Base-by-base conservation (phyloP, 30 jellyfish, hydroid and myxozoan species). In the Hydractinia symbiolongicarpus region DNA sequence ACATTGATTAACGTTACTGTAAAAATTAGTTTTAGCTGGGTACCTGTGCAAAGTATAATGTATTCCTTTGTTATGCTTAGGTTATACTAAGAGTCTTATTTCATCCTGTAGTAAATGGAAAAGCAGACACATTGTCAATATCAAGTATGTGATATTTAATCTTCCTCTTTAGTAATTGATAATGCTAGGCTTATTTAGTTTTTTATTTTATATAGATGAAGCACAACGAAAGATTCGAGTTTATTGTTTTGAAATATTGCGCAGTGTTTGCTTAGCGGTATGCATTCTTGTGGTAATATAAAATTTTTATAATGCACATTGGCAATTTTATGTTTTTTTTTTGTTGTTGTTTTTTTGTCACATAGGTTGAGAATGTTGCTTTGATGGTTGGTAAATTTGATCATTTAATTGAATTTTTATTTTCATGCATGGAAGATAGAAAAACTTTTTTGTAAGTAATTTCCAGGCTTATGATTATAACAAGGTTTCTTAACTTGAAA, bases 401-500 rank as follows among this genome's bases (percentile, higher is more conserved):
- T 57, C 77, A 79, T 5, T 62, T 90, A 55, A 81, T 90, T 56
- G 95, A 84, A 67, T 90, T 84, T 85, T 79, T 90, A 54, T 90
- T 90, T 66, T 57, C 77, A 5, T 82, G 82, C 88, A 84, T 90
- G 97, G 97, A 90, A 81, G 87, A 90, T 79, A 85, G 66, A 81
- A 81, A 76, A 67, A 90, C 97, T 8, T 90, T 90, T 40, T 62
- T 84, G 97, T 90, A 50, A 79, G 92, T 84, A 40, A 21, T 20
- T 75, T 9, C 58, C 40, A 9, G 13, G 62, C 15, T 1, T n/a
- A n/a, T 20, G 17, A 17, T 9, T 11, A 16, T 60, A 52, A 50
- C 10, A 4, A 14, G 44, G 62, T 62, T n/a, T 15, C 21, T 78
- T 78, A 51, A 52, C 74, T 11, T 16, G 73, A 30, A 30, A 30